Conservation (phyloP, 2,888 invertebrate species). For the Eumacrocentrus americanus region DNA sequence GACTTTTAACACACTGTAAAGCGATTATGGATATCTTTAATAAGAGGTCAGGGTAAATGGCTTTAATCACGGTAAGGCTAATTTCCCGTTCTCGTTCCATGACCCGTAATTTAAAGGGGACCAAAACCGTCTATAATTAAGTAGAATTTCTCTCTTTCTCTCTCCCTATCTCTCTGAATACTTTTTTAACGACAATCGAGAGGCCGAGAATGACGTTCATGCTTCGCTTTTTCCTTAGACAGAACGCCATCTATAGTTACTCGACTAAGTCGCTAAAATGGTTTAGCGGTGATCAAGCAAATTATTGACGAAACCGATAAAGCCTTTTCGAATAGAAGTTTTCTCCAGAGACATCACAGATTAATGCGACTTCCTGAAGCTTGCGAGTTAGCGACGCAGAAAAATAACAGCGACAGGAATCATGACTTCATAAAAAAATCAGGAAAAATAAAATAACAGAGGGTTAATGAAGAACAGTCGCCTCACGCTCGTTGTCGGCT, state of each 20-base stretch:
- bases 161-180: slow-evolving; percentile 32
- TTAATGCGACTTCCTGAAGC: too few species aligned
- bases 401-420: too few species aligned
- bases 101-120: slow-evolving; percentile 57
- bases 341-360: too few species aligned
- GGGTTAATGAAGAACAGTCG: slow-evolving; percentile 30
- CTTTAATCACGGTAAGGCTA: slow-evolving; percentile 56
- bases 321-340: too few species aligned
- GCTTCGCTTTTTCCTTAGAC: slow-evolving; percentile 1
- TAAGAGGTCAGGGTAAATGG: slow-evolving; percentile 58
- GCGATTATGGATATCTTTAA: slow-evolving; percentile 59
- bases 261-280: slow-evolving; percentile 55
- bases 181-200: slow-evolving; percentile 33
- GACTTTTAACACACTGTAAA: slow-evolving; percentile 36
- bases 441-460: slow-evolving; percentile 3
- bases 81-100: slow-evolving; percentile 50
- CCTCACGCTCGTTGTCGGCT: slow-evolving; percentile 31
- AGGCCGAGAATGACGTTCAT: slow-evolving; percentile 20
- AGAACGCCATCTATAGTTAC: slow-evolving; percentile 45
- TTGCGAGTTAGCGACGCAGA: too few species aligned
- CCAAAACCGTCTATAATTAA: slow-evolving; percentile 50
- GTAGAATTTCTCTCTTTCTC: slow-evolving; percentile 19
- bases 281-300: slow-evolving; percentile 61
- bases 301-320: slow-evolving; percentile 57
- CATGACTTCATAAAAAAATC: slow-evolving; percentile 14